Evolutionary conservation across 2,888 invertebrate species (phyloP).

Genomic region (Diadromus collaris): DNA sequence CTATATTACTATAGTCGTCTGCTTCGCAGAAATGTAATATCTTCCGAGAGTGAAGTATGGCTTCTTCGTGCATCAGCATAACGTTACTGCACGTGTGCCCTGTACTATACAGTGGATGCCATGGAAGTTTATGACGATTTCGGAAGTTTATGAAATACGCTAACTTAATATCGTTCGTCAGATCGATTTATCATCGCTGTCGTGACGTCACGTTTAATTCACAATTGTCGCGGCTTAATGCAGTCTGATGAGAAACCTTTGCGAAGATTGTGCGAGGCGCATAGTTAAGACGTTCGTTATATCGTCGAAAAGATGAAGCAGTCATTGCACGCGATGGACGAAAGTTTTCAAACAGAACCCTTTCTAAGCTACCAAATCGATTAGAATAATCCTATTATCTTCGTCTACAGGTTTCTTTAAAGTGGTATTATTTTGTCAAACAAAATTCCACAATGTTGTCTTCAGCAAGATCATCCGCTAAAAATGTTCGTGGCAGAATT

Average conservation of each 20-base stretch:
- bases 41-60: slow-evolving; percentile 7
- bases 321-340: background rate
- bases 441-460: too few species aligned
- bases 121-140: background rate
- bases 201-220: background rate
- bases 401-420: too few species aligned
- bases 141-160: background rate
- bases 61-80: slow-evolving; percentile 15
- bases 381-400: too few species aligned
- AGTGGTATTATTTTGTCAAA: too few species aligned
- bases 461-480: background rate
- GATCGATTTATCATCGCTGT: background rate
- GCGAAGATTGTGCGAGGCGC: background rate
- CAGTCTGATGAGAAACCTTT: background rate
- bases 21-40: slow-evolving; percentile 13
- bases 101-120: background rate
- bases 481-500: background rate
- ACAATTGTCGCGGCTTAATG: background rate
- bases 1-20: slow-evolving; percentile 14
- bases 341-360: too few species aligned
- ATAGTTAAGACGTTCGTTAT: background rate
- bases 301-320: background rate
- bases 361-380: too few species aligned
- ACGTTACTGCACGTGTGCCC: background rate
- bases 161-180: background rate